Base-by-base conservation (phyloP, 2,888 invertebrate genomes). In the Eristalis tenax region DNA sequence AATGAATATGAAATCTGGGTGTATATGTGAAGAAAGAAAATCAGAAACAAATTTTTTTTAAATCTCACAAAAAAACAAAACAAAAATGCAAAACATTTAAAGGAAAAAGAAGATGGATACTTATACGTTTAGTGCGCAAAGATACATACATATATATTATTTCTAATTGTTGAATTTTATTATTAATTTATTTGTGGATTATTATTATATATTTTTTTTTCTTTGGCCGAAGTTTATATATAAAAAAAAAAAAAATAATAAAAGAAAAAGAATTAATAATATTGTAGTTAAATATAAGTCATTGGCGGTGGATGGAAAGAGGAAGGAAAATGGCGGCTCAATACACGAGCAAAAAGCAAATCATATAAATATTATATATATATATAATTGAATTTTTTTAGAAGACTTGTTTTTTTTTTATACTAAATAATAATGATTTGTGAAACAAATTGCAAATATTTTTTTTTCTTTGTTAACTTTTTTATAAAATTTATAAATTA, bases 401-500 rank as follows among this genome's bases (percentile, higher is more conserved):
- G 43, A 82, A 78, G 65, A 78, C 50, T 61, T 85, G 66, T 82
- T 82, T 69, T 82, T 77, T 66, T 68, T 40, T 59, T 69, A 13
- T 59, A 71, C 32, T 75, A n/a, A 79, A 57, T 63, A 75, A 74
- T 76, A 65, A 57, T 66, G 57, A 40, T 78, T 82, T 86, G 82
- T 78, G 23, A 78, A 82, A 78, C 73, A 83, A 83, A 86, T 86
- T 64, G 57, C 63, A 69, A 57, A 69, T 83, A 74, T 74, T 86
- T 84, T 82, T 79, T 82, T 74, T 70, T 83, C 81, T 77, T 80
- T 86, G 68, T 82, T 86, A 77, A 50, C 35, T n/a, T 74, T 81
- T 86, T 73, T 86, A 74, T 70, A 82, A 74, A 76, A 56, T 78
- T 73, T 69, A 70, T 78, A 78, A 74, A 78, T 82, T 69, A 77